Base-by-base conservation (phyloP, 2,797 vertebrate species). In the Periparus ater region DNA sequence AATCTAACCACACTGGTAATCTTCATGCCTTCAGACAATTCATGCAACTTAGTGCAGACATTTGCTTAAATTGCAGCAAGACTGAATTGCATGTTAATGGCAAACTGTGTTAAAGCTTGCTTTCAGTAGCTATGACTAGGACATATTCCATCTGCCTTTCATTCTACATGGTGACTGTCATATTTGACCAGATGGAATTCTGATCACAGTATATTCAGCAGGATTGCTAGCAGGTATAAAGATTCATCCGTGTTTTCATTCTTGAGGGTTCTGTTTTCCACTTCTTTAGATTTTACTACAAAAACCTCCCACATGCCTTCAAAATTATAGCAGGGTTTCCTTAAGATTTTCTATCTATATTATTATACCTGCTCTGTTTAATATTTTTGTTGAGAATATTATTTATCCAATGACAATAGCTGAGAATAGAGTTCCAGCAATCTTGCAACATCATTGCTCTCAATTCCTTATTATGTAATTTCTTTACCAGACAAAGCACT, bases 1-100 rank as follows among this genome's bases (percentile, higher is more conserved):
- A 74, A 80, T 44, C 32, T 72, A 74, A 88, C 44, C 17, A 57
- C 44, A 73, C 4, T 32, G 4, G 27, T 61, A 68, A 47, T 63
- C 29, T 65, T 29, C 26, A 18, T 8, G 29, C 45, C 17, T 85
- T 71, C 76, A 66, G 42, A 78, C 23, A 61, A 65, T 29, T 78
- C 73, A 58, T 3, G 3, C 0, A 4, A 55, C 0, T 77, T 51
- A 66, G 8, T 3, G 9, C 4, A 76, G n/a, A 27, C 27, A 47
- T 38, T 55, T 21, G 16, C 50, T 60, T 72, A 75, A 61, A 63
- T 3, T 78, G 47, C 42, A 75, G 38, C 47, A 77, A 42, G n/a
- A 86, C 21, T 57, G 42, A 44, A 55, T 5, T 21, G 7, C 17
- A 57, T 29, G 13, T 57, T 79, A 66, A 79, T 20, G 34, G 38